Percentiles rank a stretch among this genome's conserved stretches.
Evolutionary conservation across 2,113 vertebrate species (phyloP).

Genomic region (Tyrannus savana): DNA sequence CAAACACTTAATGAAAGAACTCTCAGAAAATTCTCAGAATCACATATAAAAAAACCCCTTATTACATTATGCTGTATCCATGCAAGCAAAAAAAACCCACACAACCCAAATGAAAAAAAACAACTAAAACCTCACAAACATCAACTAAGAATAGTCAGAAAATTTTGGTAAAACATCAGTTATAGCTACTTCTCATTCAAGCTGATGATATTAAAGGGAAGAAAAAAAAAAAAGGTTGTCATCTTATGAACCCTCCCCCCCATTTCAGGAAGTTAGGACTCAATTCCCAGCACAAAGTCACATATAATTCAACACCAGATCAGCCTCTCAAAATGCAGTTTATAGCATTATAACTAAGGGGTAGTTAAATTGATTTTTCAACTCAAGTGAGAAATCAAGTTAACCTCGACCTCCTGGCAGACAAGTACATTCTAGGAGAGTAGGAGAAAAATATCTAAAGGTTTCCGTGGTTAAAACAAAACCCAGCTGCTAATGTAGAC

Average conservation of each 20-base stretch:
- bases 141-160: not conserved
- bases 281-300: slow-evolving; percentile 64
- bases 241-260: slow-evolving; percentile 4
- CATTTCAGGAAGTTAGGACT: slow-evolving; percentile 60
- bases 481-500: not conserved
- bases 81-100: not conserved
- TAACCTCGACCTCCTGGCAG: slow-evolving; percentile 72
- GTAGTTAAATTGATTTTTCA: slow-evolving; percentile 74
- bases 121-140: not conserved
- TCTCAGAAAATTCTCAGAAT: not conserved
- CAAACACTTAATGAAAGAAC: not conserved
- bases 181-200: not conserved
- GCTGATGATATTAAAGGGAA: not conserved
- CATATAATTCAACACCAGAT: slow-evolving; percentile 62
- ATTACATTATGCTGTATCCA: accelerated
- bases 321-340: slow-evolving; percentile 53
- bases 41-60: not conserved
- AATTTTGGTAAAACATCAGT: not conserved
- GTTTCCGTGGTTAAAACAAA: slow-evolving; percentile 52
- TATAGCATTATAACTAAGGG: slow-evolving; percentile 72
- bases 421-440: slow-evolving; percentile 34
- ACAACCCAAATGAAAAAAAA: not conserved
- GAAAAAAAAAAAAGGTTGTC: not conserved
- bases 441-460: slow-evolving; percentile 37
- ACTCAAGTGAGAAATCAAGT: slow-evolving; percentile 75